Percentiles rank a stretch among this genome's conserved stretches.
Conservation (phyloP, 2,113 vertebrate species). For the Engraulis encrasicolus region DNA sequence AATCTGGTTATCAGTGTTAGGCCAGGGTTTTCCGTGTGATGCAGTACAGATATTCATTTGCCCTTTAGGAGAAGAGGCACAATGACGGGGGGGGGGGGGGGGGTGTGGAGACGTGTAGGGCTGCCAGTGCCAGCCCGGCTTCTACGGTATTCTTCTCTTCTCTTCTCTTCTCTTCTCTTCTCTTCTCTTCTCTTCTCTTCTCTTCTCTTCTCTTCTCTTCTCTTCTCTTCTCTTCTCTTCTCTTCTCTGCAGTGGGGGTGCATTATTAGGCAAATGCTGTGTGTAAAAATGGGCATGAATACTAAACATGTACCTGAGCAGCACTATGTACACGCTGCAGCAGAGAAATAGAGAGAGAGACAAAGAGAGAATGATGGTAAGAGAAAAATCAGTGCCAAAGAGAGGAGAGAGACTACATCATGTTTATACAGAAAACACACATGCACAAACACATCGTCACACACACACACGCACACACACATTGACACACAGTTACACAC, state of each 20-base stretch:
- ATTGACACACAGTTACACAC: background rate
- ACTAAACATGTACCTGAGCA: background rate
- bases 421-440: background rate
- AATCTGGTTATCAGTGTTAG: background rate
- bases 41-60: background rate
- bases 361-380: background rate
- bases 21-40: background rate
- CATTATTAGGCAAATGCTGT: background rate
- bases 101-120: too few species aligned
- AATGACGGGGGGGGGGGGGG: background rate
- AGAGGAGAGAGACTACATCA: background rate
- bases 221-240: too few species aligned
- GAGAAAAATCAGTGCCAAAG: background rate
- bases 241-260: background rate
- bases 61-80: background rate
- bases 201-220: too few species aligned
- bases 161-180: too few species aligned
- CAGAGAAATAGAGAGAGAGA: background rate
- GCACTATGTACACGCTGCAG: background rate
- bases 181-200: too few species aligned
- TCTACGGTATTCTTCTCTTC: too few species aligned
- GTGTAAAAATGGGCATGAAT: background rate
- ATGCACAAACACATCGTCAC: background rate
- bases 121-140: too few species aligned
- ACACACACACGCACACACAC: slow-evolving; percentile 5